phyloP scores from a whole-genome alignment of 2,113 vertebrate genomes.

The Bufo gargarizans region DNA sequence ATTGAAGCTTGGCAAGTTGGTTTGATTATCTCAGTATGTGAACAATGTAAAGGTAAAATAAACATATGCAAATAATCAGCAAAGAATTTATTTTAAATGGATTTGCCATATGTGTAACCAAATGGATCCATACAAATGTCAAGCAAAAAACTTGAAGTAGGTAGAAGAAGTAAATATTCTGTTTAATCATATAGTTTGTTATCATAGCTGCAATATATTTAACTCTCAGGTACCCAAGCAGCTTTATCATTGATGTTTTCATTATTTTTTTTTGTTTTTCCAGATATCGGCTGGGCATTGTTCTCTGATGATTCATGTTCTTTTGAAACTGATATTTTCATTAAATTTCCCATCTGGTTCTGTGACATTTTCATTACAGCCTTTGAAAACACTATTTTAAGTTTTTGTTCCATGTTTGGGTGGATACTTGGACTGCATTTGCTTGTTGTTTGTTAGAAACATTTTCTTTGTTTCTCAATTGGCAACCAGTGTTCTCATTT shows the following conservation, averaged over 20 bases:
- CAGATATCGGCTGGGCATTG: slow-evolving; percentile 42
- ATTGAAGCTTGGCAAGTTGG: no score
- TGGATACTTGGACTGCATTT: slow-evolving; percentile 5
- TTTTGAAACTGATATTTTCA: slow-evolving; percentile 46
- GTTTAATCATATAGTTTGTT: slow-evolving; percentile 16
- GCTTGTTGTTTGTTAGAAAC: neutral
- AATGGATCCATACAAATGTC: neutral
- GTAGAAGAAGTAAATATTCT: neutral
- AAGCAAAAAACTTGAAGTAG: neutral
- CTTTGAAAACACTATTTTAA: slow-evolving; percentile 34
- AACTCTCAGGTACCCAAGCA: neutral
- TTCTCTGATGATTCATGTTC: slow-evolving; percentile 38
- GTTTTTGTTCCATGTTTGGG: slow-evolving; percentile 19
- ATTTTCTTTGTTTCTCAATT: slow-evolving; percentile 19
- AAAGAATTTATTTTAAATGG: neutral
- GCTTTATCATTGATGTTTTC: slow-evolving; percentile 24
- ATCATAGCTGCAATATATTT: neutral
- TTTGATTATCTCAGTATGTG: no score
- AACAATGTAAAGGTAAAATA: no score
- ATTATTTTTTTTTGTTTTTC: slow-evolving; percentile 38
- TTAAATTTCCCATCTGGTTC: slow-evolving; percentile 46
- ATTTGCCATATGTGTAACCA: neutral
- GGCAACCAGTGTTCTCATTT: neutral
- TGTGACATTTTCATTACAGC: slow-evolving; percentile 49
- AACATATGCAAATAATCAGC: neutral